Conservation (phyloP, 2,888 invertebrate genomes). For the Acronicta psi region DNA sequence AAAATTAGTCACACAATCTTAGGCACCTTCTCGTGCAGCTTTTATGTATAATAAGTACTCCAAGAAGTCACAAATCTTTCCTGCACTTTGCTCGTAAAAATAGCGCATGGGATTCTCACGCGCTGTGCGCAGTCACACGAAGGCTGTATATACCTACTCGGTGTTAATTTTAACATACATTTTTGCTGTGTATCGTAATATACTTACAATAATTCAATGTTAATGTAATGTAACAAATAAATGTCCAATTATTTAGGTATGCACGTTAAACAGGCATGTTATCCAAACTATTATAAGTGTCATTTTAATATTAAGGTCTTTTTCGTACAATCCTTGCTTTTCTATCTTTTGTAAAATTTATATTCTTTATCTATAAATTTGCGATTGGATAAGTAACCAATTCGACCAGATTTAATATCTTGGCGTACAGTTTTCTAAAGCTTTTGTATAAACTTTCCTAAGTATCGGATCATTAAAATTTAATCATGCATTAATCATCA, state of each 20-base stretch:
- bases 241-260: slow-evolving; percentile 16
- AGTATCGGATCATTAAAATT: slow-evolving; percentile 42
- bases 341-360: slow-evolving; percentile 13
- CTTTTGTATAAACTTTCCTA: slow-evolving; percentile 16
- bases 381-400: not conserved
- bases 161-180: slow-evolving; percentile 55
- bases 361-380: slow-evolving; percentile 14
- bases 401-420: too few relatives aligned
- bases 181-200: slow-evolving; percentile 19
- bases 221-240: slow-evolving; percentile 21
- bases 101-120: not conserved
- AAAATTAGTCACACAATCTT: too few relatives aligned
- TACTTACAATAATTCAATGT: slow-evolving; percentile 17
- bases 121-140: not conserved
- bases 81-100: not conserved
- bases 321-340: slow-evolving; percentile 15
- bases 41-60: not conserved
- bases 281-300: slow-evolving; percentile 27
- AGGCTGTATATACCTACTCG: slow-evolving; percentile 56
- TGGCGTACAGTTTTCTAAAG: slow-evolving; percentile 1
- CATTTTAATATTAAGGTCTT: slow-evolving; percentile 24
- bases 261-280: slow-evolving; percentile 2
- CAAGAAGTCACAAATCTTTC: not conserved
- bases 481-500: slow-evolving; percentile 53
- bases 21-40: too few relatives aligned